Conservation (phyloP, 1,140 invertebrate genomes). For the Bombus ignitus region DNA sequence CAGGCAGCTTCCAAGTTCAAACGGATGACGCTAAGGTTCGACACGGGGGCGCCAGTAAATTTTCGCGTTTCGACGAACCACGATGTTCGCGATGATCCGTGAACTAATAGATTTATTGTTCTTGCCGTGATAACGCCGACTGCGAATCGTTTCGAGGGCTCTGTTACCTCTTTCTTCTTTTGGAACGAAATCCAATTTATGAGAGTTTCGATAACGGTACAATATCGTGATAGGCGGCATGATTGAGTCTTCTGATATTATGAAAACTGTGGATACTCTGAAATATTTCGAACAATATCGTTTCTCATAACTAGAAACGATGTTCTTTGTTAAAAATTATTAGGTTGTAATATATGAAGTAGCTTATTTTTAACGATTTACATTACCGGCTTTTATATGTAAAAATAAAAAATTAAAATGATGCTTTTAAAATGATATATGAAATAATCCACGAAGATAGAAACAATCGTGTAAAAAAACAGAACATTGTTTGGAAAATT, state of each 20-base stretch:
- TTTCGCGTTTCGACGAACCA: constrained; percentile 34
- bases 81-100: constrained; percentile 50
- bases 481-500: too few relatives aligned
- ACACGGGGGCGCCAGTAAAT: constrained; percentile 40
- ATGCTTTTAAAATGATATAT: too few relatives aligned
- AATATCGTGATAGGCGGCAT: constrained; percentile 23
- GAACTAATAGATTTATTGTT: constrained; percentile 58
- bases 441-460: background rate
- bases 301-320: background rate
- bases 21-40: constrained; percentile 33
- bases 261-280: background rate
- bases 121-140: constrained; percentile 48
- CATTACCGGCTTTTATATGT: too few relatives aligned
- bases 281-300: too few relatives aligned
- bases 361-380: too few relatives aligned
- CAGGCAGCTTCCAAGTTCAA: constrained; percentile 47
- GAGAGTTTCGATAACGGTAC: constrained; percentile 65
- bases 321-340: background rate
- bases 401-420: background rate
- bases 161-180: constrained; percentile 27
- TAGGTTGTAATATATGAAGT: background rate
- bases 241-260: background rate
- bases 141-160: constrained; percentile 47
- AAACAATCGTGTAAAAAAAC: too few relatives aligned
- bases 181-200: constrained; percentile 61